These are phyloP conservation scores for Pectinophora gossypiella DNA, from an alignment of 1,140 invertebrate species.

Conservation along the genomic window DNA sequence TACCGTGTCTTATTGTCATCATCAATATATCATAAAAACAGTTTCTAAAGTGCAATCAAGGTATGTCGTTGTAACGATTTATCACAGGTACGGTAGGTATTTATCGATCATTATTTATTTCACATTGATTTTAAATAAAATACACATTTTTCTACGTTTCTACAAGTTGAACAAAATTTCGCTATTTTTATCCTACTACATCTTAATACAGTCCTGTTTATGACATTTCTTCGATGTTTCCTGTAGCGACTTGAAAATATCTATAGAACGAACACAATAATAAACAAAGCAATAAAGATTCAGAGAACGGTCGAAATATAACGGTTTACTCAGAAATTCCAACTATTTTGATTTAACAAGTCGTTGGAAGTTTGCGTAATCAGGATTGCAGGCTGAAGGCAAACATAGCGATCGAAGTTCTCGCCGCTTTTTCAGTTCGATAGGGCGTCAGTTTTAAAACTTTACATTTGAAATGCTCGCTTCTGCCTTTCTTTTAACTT, in stretches of 20 bases:
- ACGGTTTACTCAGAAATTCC: not conserved
- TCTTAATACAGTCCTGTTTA: not conserved
- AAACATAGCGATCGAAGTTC: constrained; percentile 15
- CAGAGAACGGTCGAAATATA: not conserved
- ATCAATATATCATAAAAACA: too few species aligned
- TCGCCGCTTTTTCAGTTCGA: constrained; percentile 32
- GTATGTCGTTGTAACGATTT: too few species aligned
- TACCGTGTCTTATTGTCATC: too few species aligned
- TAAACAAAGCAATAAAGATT: not conserved
- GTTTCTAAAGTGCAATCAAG: too few species aligned
- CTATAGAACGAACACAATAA: not conserved
- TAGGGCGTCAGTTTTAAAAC: constrained; percentile 29
- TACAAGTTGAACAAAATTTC: not conserved
- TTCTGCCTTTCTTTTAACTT: constrained; percentile 45
- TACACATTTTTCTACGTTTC: too few species aligned
- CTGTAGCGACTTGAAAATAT: too few species aligned
- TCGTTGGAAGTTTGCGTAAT: constrained; percentile 29
- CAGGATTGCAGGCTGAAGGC: constrained; percentile 19
- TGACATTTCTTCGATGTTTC: too few species aligned
- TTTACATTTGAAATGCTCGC: constrained; percentile 38
- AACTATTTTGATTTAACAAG: constrained; percentile 15
- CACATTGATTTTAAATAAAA: too few species aligned
- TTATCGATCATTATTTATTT: too few species aligned
- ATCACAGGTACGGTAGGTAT: too few species aligned
- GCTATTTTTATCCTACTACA: not conserved